A percentile compares a stretch with the other conserved stretches of the same genome.
Evolutionary conservation across 1,140 invertebrate genomes (phyloP).

Genomic region (Belonocnema kinseyi): DNA sequence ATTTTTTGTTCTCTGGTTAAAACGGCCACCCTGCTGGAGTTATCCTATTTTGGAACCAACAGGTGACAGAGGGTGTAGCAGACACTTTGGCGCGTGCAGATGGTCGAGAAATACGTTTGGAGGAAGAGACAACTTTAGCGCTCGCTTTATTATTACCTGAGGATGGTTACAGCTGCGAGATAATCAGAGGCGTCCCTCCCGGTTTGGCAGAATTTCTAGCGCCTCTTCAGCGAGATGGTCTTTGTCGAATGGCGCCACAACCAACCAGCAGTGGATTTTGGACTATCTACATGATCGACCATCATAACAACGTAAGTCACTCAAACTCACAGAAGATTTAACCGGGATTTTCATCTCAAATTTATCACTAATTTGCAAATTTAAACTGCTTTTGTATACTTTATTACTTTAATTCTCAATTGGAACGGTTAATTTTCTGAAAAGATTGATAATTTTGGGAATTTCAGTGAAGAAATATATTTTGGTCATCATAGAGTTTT

Average conservation of each 20-base stretch:
- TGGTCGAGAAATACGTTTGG: conserved; percentile 87
- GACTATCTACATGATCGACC: conserved; percentile 93
- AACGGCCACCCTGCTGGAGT: too few species aligned
- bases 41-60: neutral
- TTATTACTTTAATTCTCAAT: too few species aligned
- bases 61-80: conserved; percentile 93
- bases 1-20: too few species aligned
- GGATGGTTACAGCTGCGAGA: conserved; percentile 98
- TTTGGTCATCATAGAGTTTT: too few species aligned
- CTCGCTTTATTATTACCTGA: conserved; percentile 95
- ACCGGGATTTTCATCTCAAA: too few species aligned
- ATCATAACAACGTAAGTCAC: conserved; percentile 76
- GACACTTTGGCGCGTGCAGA: conserved; percentile 94
- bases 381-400: too few species aligned
- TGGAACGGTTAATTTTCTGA: too few species aligned
- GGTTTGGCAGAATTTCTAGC: conserved; percentile 94
- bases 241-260: conserved; percentile 93
- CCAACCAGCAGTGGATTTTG: conserved; percentile 93
- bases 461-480: too few species aligned
- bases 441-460: too few species aligned
- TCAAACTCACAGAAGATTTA: neutral
- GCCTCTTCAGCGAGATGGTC: conserved; percentile 88
- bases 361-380: too few species aligned
- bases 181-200: conserved; percentile 93
- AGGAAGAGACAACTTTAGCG: conserved; percentile 92